phyloP scores from a whole-genome alignment of 1,140 invertebrate species.

The Listronotus oregonensis region DNA sequence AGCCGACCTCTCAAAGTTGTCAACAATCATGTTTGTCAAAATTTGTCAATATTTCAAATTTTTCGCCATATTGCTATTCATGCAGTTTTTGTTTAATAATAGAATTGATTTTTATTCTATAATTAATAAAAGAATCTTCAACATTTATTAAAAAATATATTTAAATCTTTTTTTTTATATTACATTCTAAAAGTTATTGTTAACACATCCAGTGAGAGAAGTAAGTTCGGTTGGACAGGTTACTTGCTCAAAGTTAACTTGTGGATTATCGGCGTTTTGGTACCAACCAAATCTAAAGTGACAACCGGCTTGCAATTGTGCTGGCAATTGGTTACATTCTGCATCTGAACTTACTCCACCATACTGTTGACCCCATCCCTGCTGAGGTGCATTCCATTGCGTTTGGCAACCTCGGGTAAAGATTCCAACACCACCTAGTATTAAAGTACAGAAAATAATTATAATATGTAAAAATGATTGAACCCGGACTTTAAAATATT shows the following conservation, averaged over 20 bases:
- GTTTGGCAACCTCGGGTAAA: conserved; percentile 22
- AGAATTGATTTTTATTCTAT: no score
- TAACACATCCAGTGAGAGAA: conserved; percentile 11
- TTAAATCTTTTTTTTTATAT: no score
- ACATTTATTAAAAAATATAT: no score
- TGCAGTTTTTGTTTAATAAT: no score
- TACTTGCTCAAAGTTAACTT: conserved; percentile 33
- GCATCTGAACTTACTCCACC: conserved; percentile 25
- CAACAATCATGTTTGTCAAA: no score
- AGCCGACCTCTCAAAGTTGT: no score
- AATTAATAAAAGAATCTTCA: no score
- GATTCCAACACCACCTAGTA: conserved; percentile 33
- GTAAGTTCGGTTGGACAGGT: conserved; percentile 28
- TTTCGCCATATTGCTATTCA: no score
- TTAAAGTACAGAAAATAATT: neutral
- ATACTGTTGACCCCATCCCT: conserved; percentile 34
- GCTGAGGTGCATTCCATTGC: conserved; percentile 24
- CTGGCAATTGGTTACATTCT: conserved; percentile 28
- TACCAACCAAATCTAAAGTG: conserved; percentile 34
- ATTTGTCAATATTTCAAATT: no score
- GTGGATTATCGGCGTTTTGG: conserved; percentile 32
- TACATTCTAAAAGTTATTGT: conserved; percentile 6
- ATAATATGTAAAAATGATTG: no score
- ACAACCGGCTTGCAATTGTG: conserved; percentile 30
- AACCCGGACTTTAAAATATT: no score